These are phyloP conservation scores for Garra rufa DNA, from an alignment of 2,113 vertebrate species.

Conservation along the genomic window DNA sequence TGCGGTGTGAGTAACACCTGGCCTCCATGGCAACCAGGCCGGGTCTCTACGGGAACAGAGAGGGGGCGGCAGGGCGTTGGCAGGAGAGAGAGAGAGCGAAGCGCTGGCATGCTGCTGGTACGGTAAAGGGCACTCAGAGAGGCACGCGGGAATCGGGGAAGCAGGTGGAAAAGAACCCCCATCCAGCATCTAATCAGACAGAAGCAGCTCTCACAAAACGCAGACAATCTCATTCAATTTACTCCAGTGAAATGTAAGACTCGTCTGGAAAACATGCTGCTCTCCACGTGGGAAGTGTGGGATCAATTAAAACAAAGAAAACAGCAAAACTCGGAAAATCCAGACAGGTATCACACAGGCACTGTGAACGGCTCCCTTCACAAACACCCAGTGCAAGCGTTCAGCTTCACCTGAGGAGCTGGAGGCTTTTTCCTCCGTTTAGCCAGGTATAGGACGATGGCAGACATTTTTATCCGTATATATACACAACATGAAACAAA, in stretches of 20 bases:
- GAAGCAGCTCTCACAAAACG: slow-evolving; percentile 56
- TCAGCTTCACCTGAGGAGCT: slow-evolving; percentile 74
- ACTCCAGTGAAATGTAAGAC: slow-evolving; percentile 55
- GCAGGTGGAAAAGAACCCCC: slow-evolving; percentile 58
- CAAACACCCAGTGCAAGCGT: slow-evolving; percentile 64
- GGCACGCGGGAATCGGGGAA: slow-evolving; percentile 66
- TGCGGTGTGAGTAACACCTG: slow-evolving; percentile 72
- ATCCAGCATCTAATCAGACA: slow-evolving; percentile 63
- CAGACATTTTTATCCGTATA: slow-evolving; percentile 57
- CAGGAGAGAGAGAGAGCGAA: slow-evolving; percentile 55
- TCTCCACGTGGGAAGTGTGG: slow-evolving; percentile 22
- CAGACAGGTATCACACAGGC: slow-evolving; percentile 56
- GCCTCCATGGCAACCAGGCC: slow-evolving; percentile 74
- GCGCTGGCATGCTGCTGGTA: slow-evolving; percentile 67
- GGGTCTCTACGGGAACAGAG: slow-evolving; percentile 60
- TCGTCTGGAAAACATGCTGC: slow-evolving; percentile 13
- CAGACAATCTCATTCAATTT: slow-evolving; percentile 57
- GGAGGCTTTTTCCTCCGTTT: slow-evolving; percentile 60
- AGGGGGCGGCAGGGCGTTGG: slow-evolving; percentile 48
- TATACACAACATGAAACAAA: slow-evolving; percentile 64
- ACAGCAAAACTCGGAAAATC: slow-evolving; percentile 47
- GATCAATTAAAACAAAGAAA: slow-evolving; percentile 39
- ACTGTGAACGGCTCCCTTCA: slow-evolving; percentile 52
- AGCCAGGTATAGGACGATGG: slow-evolving; percentile 59
- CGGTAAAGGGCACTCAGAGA: slow-evolving; percentile 58